Evolutionary conservation across 2,888 invertebrate species (phyloP).

Genomic region (Oligia latruncula): DNA sequence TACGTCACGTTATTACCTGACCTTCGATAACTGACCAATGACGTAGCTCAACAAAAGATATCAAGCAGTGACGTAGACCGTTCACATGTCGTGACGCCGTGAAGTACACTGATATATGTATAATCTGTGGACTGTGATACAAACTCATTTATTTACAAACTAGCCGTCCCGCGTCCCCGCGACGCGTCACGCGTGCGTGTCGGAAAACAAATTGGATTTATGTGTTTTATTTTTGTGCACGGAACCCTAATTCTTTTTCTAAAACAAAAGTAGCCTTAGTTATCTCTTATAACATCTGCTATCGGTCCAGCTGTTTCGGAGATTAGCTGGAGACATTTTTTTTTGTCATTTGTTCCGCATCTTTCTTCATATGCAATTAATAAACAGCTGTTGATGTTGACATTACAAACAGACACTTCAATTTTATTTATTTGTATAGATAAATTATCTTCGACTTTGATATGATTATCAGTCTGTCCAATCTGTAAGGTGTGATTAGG

Average conservation of each 20-base stretch:
- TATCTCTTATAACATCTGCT: rapidly evolving
- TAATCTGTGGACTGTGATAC: not conserved
- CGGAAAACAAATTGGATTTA: no score
- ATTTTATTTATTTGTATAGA: no score
- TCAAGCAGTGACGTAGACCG: conserved; percentile 25
- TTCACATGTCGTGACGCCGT: conserved; percentile 9
- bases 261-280: not conserved
- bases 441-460: conserved; percentile 14
- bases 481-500: conserved; percentile 1
- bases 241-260: not conserved
- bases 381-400: no score
- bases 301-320: not conserved
- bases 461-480: not conserved
- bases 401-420: no score
- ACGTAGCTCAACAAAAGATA: conserved; percentile 21
- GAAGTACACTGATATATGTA: conserved; percentile 11
- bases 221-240: not conserved
- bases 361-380: not conserved
- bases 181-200: not conserved
- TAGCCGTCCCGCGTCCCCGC: not conserved
- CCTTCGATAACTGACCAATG: conserved; percentile 15
- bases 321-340: not conserved
- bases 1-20: conserved; percentile 8
- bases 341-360: not conserved
- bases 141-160: conserved; percentile 13